These are phyloP conservation scores for Ridgeia piscesae DNA, from an alignment of 1,140 invertebrate species.

Conservation along the genomic window DNA sequence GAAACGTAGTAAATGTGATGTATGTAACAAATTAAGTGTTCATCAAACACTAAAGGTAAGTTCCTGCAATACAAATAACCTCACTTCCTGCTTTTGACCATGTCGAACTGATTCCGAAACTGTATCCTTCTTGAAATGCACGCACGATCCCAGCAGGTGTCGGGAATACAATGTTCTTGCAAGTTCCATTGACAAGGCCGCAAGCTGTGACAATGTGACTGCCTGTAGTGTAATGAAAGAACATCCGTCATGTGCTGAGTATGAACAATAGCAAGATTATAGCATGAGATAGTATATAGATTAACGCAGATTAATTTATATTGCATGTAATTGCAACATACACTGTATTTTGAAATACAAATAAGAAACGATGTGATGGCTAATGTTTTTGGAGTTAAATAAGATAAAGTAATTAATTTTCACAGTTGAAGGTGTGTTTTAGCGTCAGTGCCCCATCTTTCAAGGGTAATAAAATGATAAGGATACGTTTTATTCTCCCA, in stretches of 20 bases:
- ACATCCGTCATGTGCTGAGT: neutral
- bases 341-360: too few relatives aligned
- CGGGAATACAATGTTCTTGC: neutral
- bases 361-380: too few relatives aligned
- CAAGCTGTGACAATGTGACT: neutral
- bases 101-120: neutral
- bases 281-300: neutral
- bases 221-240: neutral
- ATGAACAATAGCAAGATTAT: neutral
- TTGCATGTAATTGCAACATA: too few relatives aligned
- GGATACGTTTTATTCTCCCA: too few relatives aligned
- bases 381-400: too few relatives aligned
- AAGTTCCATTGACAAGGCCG: neutral
- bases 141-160: neutral
- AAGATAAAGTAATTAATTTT: too few relatives aligned
- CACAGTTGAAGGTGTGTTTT: too few relatives aligned
- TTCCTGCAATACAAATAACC: neutral
- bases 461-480: too few relatives aligned
- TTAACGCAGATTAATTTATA: neutral
- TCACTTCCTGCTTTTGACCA: neutral
- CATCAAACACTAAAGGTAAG: too few relatives aligned
- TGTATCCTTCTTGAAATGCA: neutral
- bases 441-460: too few relatives aligned
- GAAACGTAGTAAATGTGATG: neutral
- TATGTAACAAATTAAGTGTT: neutral